Evolutionary conservation across 2,797 vertebrate genomes (phyloP), one percentile per base, ranked within the genome.

Genomic region (Anguilla marmorata): DNA sequence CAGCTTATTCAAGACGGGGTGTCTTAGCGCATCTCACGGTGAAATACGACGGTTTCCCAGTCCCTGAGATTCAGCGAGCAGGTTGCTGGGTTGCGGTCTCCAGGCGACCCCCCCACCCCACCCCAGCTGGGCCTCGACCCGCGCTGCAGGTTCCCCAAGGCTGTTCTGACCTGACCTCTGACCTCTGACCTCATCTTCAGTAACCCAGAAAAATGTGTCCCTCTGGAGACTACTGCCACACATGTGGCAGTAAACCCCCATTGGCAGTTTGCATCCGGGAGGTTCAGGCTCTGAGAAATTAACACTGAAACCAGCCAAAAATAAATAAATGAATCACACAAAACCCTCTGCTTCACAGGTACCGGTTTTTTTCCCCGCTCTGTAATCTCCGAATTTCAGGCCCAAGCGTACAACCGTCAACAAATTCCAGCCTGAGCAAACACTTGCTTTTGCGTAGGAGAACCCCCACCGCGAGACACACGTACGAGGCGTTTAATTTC

Each of bases 121-220:
- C 41, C 41, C 27, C 30, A 37, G 12, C 30, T 37, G 27, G 33
- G 16, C 21, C 21, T 45, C 1, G 12, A 79, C 37, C 6, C 0
- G 14, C 11, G 8, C 30, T 74, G 69, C 69, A 74, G 69, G 69
- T 74, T 3, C 9, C 27, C 0, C 1, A 0, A 45, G 2, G 69
- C 30, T 21, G 6, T 30, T 2, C 0, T 1, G 76, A 19, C 0
- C 1, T 0, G 2, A 30, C 5, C 50, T 33, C 41, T 14, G 21
- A 0, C 5, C 6, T 6, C 1, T 0, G 5, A 45, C 3, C 52
- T n/a, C 0, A 6, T 2, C 52, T 14, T 12, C 0, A 6, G 9
- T 7, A 80, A 72, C 76, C 1, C 1, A 9, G 63, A 69, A 69
- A 69, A 69, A 45, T 63, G 24, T 63, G 60, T 5, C 60, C 0